These are phyloP conservation scores for Struthidea cinerea DNA, from an alignment of 2,113 vertebrate species.

Conservation along the genomic window DNA sequence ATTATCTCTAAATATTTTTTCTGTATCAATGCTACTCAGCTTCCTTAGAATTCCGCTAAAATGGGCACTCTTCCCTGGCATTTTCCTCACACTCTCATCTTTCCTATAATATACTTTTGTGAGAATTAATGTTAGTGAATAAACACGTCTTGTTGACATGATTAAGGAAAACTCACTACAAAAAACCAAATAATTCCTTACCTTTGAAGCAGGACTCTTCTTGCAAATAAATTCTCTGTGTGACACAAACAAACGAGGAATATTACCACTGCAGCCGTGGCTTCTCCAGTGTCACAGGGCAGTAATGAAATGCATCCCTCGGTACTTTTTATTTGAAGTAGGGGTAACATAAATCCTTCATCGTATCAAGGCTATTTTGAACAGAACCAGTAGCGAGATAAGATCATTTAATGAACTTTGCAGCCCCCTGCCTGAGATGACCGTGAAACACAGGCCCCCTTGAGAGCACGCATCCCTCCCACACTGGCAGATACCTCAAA, in stretches of 20 bases:
- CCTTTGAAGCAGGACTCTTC: conserved; percentile 52
- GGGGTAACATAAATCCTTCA: conserved; percentile 70
- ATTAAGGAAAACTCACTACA: not conserved
- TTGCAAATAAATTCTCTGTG: conserved; percentile 31
- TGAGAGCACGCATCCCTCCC: conserved; percentile 55
- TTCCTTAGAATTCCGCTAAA: conserved; percentile 49
- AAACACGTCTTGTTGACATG: not conserved
- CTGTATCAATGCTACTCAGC: conserved; percentile 24
- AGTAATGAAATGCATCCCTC: conserved; percentile 60
- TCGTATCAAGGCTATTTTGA: conserved; percentile 71
- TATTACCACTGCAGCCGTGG: conserved; percentile 5
- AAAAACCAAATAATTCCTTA: conserved; percentile 22
- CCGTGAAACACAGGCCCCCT: conserved; percentile 62
- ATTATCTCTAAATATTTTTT: conserved; percentile 19
- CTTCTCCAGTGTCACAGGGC: conserved; percentile 36
- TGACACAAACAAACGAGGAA: conserved; percentile 24
- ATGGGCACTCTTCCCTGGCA: conserved; percentile 28
- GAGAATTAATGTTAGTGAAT: not conserved
- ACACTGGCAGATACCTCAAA: conserved; percentile 63
- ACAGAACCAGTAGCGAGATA: conserved; percentile 60
- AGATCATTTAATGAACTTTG: conserved; percentile 73
- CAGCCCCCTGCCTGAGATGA: conserved; percentile 69
- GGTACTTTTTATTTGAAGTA: conserved; percentile 68
- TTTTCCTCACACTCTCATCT: conserved; percentile 13
- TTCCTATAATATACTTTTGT: not conserved